Base-by-base conservation (phyloP, 2,888 invertebrate genomes). In the Pammene fasciana region DNA sequence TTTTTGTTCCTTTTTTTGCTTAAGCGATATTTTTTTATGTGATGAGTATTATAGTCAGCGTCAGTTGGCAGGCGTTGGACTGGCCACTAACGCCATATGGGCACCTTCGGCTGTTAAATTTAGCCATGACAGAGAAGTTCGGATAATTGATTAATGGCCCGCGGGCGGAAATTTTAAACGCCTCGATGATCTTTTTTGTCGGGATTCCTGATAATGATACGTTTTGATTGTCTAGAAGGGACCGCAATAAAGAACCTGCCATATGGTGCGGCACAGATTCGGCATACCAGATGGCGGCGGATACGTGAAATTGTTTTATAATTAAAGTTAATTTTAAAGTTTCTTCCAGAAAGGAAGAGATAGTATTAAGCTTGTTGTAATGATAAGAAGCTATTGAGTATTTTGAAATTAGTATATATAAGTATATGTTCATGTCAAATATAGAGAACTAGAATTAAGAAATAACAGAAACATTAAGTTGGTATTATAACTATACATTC, bases 91-190 rank as follows among this genome's bases (percentile, higher is more conserved):
- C 87, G 79, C 88, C 90, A 92, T 90, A 89, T 92, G 92, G 84
- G 87, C 79, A 79, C 80, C 81, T 80, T 73, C 76, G 81, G 81
- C 82, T 86, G 87, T 68, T 86, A 87, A 86, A 88, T 86, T 85
- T 82, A 86, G 82, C 86, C 85, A 84, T 86, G 89, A 88, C 89
- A 86, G 87, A 83, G 83, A 83, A 85, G 83, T 86, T 86, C 83
- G 83, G 80, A 84, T 89, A 91, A 90, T 90, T 92, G 92, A 90
- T 92, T 90, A 90, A 92, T 90, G 86, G 83, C 78, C 80, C 78
- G 79, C 78, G 79, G 87, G 88, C 90, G 89, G 90, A 90, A 90
- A 85, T 87, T 86, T 89, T 89, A 87, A 89, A 89, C 83, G 87
- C 81, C 78, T 77, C 84, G 81, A 86, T 87, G 84, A 79, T 83